These are phyloP conservation scores for Xenus cinereus DNA, from an alignment of 2,113 vertebrate genomes.

Conservation along the genomic window DNA sequence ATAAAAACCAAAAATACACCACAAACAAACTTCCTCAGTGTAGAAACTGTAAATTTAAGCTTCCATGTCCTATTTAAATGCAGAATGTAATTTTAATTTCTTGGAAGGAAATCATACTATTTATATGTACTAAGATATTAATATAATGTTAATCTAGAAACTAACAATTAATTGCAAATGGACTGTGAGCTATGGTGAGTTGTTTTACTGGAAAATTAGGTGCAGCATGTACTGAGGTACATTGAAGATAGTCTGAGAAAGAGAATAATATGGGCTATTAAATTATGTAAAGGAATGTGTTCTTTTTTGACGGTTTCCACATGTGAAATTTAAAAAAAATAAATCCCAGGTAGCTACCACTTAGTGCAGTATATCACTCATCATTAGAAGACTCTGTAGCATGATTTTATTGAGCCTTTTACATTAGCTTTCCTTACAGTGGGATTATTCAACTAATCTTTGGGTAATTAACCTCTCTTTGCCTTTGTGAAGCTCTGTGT, in stretches of 20 bases:
- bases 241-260: neutral
- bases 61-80: neutral
- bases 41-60: neutral
- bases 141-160: neutral
- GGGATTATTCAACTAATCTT: neutral
- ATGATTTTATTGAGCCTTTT: neutral
- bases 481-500: neutral
- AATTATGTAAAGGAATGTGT: neutral
- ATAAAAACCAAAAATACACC: neutral
- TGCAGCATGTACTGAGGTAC: neutral
- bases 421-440: neutral
- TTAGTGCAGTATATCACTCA: neutral
- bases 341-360: neutral
- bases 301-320: neutral
- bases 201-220: neutral
- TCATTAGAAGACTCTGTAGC: neutral
- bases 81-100: neutral
- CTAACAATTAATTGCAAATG: neutral
- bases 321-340: neutral
- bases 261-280: neutral
- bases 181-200: neutral
- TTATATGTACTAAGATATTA: neutral
- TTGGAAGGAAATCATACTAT: neutral
- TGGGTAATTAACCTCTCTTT: neutral
- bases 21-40: fast-evolving